These are phyloP conservation scores for Macropus fuliginosus DNA, from an alignment of 2,797 vertebrate species.

Conservation along the genomic window DNA sequence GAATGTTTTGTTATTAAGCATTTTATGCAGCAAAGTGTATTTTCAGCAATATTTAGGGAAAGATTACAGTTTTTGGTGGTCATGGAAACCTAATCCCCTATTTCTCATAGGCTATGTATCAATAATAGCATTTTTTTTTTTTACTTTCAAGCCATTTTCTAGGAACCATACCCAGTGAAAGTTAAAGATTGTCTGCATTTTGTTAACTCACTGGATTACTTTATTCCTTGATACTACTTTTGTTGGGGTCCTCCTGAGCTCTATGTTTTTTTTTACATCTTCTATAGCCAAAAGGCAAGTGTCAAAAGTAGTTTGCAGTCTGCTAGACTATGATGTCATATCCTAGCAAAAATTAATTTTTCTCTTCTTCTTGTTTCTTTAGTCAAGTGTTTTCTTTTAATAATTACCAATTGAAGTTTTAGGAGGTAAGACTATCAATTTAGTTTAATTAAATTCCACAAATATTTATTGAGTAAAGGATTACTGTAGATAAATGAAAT, in stretches of 20 bases:
- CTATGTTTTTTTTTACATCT: background rate
- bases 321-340: background rate
- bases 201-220: background rate
- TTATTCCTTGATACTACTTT: background rate
- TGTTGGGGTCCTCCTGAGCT: background rate
- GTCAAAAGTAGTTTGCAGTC: background rate
- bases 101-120: background rate
- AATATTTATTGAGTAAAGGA: background rate
- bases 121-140: background rate
- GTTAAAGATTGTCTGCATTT: background rate
- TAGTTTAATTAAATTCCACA: background rate
- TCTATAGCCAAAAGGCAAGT: background rate
- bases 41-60: background rate
- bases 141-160: background rate
- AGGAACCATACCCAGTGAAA: background rate
- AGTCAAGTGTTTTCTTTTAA: background rate
- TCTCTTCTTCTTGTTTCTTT: background rate
- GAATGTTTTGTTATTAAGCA: background rate
- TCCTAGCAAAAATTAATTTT: background rate
- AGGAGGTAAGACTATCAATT: background rate
- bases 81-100: background rate
- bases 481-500: background rate
- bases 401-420: background rate
- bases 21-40: background rate
- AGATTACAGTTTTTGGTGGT: background rate